Conservation (phyloP, 1,140 invertebrate species). For the Drosophila sulfurigaster region DNA sequence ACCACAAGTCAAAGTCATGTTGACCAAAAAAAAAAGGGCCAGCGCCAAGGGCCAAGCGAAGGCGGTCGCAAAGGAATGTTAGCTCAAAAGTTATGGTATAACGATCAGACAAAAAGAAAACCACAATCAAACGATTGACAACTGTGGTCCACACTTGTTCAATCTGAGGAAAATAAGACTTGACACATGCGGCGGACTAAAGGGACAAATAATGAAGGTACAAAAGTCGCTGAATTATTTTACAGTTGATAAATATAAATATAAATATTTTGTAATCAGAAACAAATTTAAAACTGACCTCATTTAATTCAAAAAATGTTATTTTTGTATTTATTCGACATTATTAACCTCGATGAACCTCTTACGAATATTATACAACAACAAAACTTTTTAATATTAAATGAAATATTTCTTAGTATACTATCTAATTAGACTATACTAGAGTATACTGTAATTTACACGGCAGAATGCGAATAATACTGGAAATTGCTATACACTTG, state of each 20-base stretch:
- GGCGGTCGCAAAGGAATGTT: constrained; percentile 52
- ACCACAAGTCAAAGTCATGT: constrained; percentile 82
- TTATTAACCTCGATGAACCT: no score
- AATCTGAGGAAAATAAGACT: constrained; percentile 26
- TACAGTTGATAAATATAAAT: no score
- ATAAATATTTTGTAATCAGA: no score
- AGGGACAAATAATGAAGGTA: not conserved
- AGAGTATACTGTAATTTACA: no score
- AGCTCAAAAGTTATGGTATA: constrained; percentile 56
- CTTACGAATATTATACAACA: no score
- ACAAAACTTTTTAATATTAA: no score
- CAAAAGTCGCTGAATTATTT: not conserved
- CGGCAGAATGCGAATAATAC: not conserved
- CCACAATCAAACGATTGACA: constrained; percentile 40
- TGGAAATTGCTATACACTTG: constrained; percentile 11
- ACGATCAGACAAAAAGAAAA: constrained; percentile 37
- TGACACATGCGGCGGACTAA: constrained; percentile 37
- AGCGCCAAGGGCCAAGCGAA: not conserved
- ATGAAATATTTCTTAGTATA: no score
- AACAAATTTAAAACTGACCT: no score
- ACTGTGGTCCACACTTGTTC: constrained; percentile 27
- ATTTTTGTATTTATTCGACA: no score
- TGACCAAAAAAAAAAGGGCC: constrained; percentile 44
- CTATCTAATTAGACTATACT: no score
- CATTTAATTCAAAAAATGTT: no score